Evolutionary conservation across 2,797 vertebrate species (phyloP), one percentile per base, ranked within the genome.

Genomic region (Sebastiscus tertius): DNA sequence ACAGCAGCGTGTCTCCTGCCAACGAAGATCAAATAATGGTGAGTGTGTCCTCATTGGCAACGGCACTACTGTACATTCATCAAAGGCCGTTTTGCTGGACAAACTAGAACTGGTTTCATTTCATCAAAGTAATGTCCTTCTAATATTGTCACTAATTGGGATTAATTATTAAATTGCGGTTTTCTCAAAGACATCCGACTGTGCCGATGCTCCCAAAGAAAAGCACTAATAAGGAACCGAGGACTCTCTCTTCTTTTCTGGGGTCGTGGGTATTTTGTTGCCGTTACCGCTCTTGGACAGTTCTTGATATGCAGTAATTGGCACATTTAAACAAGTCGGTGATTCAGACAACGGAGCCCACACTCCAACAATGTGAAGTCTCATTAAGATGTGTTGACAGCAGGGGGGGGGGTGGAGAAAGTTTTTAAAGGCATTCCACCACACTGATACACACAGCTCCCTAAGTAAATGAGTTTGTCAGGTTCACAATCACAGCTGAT

Each of bases 1-100:
- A 99, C 94, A 99, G 97, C 94, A 99, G 97, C 27, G 98, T 97
- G 83, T 99, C 99, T 66, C 93, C 97, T 79, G 97, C 96, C 80
- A 97, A 90, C 55, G 97, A 99, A 88, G 98, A 99, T 91, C 98
- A 99, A 88, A 99, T 99, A 94, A 97, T 99, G 97, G 98, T 97
- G 94, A 98, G 98, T 94, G 98, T 95, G 72, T 87, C 6, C 65
- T 86, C 75, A 49, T 71, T 77, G 61, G 89, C 82, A 49, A 5
- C 42, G 10, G n/a, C 67, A 27, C 59, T 6, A 0, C 22, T 63
- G 14, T 55, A 2, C 29, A 4, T 73, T 67, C 49, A 72, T 77
- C 80, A 68, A 24, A 82, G 22, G 13, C 39, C 10, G 9, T 68
- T 52, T 22, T 55, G 39, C 58, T 66, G 63, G 72, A 76, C 69